Evolutionary conservation across 1,140 invertebrate species (phyloP).

Genomic region (Drosophila miranda): DNA sequence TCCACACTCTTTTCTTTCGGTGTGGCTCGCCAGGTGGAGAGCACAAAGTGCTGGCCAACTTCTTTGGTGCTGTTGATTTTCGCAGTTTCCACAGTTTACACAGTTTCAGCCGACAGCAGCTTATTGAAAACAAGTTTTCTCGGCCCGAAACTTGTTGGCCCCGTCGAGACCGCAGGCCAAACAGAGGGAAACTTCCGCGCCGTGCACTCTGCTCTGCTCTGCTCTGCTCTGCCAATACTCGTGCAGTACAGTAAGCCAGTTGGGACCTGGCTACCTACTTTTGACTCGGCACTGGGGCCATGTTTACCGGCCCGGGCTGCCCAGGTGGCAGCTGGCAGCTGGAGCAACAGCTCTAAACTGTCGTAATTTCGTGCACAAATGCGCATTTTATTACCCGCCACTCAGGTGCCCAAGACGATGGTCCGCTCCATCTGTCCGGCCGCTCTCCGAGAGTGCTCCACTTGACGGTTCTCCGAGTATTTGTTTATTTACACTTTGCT

Average conservation of each 20-base stretch:
- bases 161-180: slow-evolving; percentile 28
- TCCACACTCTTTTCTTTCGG: too few relatives aligned
- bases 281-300: slow-evolving; percentile 1
- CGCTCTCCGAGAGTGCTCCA: slow-evolving; percentile 20
- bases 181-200: slow-evolving; percentile 24
- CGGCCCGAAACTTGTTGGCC: slow-evolving; percentile 46
- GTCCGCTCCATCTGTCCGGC: neutral
- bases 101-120: slow-evolving; percentile 40
- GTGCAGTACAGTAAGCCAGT: slow-evolving; percentile 16
- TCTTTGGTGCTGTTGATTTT: slow-evolving; percentile 42
- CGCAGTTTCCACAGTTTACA: slow-evolving; percentile 30
- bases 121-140: slow-evolving; percentile 72
- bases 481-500: slow-evolving; percentile 75
- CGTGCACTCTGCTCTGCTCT: neutral
- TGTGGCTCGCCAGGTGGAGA: neutral
- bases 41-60: slow-evolving; percentile 28
- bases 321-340: slow-evolving; percentile 13
- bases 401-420: slow-evolving; percentile 43
- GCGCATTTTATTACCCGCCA: slow-evolving; percentile 75
- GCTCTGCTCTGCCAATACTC: slow-evolving; percentile 10
- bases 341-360: slow-evolving; percentile 47
- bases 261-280: slow-evolving; percentile 23
- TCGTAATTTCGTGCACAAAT: slow-evolving; percentile 74
- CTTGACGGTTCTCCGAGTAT: slow-evolving; percentile 48
- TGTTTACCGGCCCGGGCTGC: slow-evolving; percentile 13